Base-by-base conservation (phyloP, 2,113 vertebrate genomes). In the Strix uralensis region DNA sequence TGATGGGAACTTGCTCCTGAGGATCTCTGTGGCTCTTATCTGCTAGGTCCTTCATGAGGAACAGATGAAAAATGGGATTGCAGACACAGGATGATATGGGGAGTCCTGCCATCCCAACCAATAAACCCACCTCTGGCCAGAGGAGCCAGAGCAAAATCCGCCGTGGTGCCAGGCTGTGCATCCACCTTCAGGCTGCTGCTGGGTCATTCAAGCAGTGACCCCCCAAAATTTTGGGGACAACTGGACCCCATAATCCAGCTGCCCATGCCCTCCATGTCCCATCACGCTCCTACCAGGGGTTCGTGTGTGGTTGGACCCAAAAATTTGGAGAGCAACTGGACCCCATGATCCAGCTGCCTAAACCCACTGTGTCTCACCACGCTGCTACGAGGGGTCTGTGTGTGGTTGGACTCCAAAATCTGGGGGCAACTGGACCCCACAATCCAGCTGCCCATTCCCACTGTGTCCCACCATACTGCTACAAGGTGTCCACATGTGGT, bases 401-500 rank as follows among this genome's bases (percentile, higher is more conserved):
- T 9, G 2, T 2, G 11, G 40, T 1, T 63, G 57, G 52, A 25
- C 11, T 15, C n/a, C 32, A 49, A 40, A 57, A 65, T 1, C 38
- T 26, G 19, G 38, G 5, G 8, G 8, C 10, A n/a, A 13, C 15
- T 32, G 23, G 15, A 59, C 19, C 25, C 47, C 44, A 15, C 2
- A 0, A 5, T 71, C 25, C 52, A 71, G 16, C 11, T 79, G 30
- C 47, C n/a, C 13, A 0, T 38, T 13, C 70, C 19, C 5, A 13
- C 2, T 6, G 15, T 13, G 22, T 80, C 63, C 91, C 54, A 61
- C 10, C 23, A 34, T 0, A 1, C 38, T 42, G 67, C 40, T 83
- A 18, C 42, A 34, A 36, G 36, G 11, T 8, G 0, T 29, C n/a
- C 29, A 2, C 8, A 32, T 9, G 2, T 3, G 10, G n/a, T 1